These are phyloP conservation scores for Pithys albifrons DNA, from an alignment of 2,113 vertebrate species.

Conservation along the genomic window DNA sequence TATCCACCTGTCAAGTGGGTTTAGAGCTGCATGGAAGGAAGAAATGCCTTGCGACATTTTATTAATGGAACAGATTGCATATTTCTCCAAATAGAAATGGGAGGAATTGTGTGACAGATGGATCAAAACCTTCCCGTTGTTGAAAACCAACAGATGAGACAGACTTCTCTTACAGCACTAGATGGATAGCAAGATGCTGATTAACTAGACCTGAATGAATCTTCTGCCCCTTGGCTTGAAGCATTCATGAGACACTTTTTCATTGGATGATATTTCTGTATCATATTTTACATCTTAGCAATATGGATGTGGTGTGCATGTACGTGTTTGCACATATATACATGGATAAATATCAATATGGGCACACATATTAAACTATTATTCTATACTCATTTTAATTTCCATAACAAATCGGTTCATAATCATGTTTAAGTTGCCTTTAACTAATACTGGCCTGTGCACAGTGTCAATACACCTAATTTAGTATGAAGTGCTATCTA, in stretches of 20 bases:
- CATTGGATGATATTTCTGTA: not conserved
- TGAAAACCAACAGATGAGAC: constrained; percentile 60
- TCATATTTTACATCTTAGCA: not conserved
- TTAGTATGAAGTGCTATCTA: not conserved
- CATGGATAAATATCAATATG: not conserved
- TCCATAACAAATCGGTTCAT: not conserved
- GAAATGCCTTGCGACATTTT: constrained; percentile 14
- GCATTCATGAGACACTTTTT: accelerated
- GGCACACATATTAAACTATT: not conserved
- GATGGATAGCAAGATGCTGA: constrained; percentile 16
- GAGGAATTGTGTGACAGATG: constrained; percentile 43
- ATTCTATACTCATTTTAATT: not conserved
- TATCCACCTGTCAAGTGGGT: constrained; percentile 73
- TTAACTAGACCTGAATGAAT: constrained; percentile 21
- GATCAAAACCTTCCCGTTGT: constrained; percentile 50
- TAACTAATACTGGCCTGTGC: not conserved
- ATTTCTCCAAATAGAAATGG: constrained; percentile 66
- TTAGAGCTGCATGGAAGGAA: constrained; percentile 43
- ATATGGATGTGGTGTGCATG: not conserved
- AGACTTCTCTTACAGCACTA: constrained; percentile 30
- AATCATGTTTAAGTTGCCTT: not conserved
- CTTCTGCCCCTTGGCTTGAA: not conserved
- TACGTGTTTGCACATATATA: not conserved
- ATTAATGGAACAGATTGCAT: constrained; percentile 65
- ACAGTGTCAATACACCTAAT: not conserved